Conservation (phyloP, 2,797 vertebrate genomes). For the Sparidentex hasta region DNA sequence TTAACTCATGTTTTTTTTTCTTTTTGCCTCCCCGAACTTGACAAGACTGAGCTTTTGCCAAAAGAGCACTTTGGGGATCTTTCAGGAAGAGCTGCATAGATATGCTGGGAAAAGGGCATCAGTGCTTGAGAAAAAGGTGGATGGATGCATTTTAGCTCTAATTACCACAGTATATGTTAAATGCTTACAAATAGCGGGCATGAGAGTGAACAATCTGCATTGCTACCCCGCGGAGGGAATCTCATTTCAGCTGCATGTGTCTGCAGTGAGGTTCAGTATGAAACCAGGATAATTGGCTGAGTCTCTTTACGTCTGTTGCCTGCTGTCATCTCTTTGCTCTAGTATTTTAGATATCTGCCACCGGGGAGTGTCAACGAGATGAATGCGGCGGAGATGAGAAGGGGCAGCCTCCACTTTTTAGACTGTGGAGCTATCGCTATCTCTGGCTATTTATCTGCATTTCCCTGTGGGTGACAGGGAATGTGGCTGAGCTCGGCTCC, state of each 20-base stretch:
- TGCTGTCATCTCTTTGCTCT: slow-evolving; percentile 59
- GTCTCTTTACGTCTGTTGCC: slow-evolving; percentile 65
- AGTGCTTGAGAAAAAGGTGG: slow-evolving; percentile 11
- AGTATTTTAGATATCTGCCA: slow-evolving; percentile 70
- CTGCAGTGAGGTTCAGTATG: slow-evolving; percentile 38
- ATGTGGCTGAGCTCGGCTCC: slow-evolving; percentile 60
- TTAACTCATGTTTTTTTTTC: slow-evolving; percentile 16
- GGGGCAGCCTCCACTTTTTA: slow-evolving; percentile 63
- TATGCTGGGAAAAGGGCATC: slow-evolving; percentile 36
- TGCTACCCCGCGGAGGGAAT: neutral
- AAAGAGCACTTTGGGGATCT: slow-evolving; percentile 64
- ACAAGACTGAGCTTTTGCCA: slow-evolving; percentile 60
- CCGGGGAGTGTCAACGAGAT: slow-evolving; percentile 69
- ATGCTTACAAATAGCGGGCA: slow-evolving; percentile 48
- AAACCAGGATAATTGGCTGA: slow-evolving; percentile 72
- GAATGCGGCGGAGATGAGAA: slow-evolving; percentile 67
- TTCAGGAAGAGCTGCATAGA: slow-evolving; percentile 41
- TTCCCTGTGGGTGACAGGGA: slow-evolving; percentile 75
- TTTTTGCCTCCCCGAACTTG: slow-evolving; percentile 39
- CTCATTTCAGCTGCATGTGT: slow-evolving; percentile 45
- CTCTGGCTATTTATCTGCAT: slow-evolving; percentile 75
- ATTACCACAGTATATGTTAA: slow-evolving; percentile 50
- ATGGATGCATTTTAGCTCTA: slow-evolving; percentile 30
- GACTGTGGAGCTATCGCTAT: slow-evolving; percentile 63
- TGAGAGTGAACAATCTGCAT: slow-evolving; percentile 35